These are phyloP conservation scores for Argopecten irradians DNA, from an alignment of 1,140 invertebrate species.

Conservation along the genomic window DNA sequence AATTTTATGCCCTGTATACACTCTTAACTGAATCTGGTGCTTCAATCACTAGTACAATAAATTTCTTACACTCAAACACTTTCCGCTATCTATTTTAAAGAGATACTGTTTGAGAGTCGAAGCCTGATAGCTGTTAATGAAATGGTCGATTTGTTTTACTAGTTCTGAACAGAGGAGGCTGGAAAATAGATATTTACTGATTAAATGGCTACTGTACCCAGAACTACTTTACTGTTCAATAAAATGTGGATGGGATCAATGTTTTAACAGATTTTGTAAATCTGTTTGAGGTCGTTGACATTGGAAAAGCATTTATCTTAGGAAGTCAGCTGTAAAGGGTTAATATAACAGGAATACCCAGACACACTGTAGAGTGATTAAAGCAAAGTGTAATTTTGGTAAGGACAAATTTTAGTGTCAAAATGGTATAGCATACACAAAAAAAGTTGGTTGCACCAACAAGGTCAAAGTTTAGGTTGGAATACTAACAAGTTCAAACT, in stretches of 20 bases:
- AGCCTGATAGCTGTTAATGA: not conserved
- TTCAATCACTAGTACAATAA: not conserved
- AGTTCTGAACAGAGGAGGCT: not conserved
- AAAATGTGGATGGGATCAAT: not conserved
- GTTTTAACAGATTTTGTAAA: not conserved
- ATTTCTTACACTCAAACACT: not conserved
- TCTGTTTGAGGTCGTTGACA: not conserved
- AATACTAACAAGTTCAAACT: too few relatives aligned
- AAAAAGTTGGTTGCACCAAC: not conserved
- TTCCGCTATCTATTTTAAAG: not conserved
- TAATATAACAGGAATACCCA: not conserved
- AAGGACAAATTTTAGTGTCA: too few relatives aligned
- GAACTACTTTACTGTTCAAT: not conserved
- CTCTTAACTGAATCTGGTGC: not conserved
- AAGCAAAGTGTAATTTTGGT: too few relatives aligned
- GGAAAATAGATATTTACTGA: not conserved
- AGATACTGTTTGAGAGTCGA: not conserved
- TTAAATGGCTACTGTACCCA: not conserved
- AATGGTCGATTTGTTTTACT: constrained; percentile 8
- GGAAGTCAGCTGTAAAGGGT: not conserved
- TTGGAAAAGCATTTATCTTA: not conserved
- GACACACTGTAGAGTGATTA: too few relatives aligned
- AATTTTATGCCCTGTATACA: not conserved
- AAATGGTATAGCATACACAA: too few relatives aligned
- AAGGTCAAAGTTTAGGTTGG: not conserved